These are phyloP conservation scores for Protodeltote pygarga DNA, from an alignment of 2,888 invertebrate genomes.

Conservation along the genomic window DNA sequence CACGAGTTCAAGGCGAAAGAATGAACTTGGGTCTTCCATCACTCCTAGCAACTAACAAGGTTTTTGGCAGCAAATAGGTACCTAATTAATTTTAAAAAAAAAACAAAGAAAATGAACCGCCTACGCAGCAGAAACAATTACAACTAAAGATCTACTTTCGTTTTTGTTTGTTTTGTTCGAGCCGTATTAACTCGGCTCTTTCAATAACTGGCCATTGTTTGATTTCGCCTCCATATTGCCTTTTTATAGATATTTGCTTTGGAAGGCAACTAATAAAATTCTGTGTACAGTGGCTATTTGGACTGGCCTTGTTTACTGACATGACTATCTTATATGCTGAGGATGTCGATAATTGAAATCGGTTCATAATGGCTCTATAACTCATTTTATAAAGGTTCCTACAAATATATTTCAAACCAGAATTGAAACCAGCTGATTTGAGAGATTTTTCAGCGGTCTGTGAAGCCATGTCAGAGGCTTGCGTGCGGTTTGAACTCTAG, in stretches of 20 bases:
- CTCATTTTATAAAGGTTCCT: background rate
- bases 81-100: no score
- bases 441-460: no score
- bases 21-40: no score
- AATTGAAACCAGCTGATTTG: no score
- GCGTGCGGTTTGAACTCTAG: no score
- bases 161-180: slow-evolving; percentile 30
- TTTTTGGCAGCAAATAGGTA: no score
- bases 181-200: slow-evolving; percentile 42
- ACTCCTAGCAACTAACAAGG: no score
- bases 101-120: slow-evolving; percentile 10
- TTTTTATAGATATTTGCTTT: slow-evolving; percentile 43
- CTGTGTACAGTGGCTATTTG: slow-evolving; percentile 10
- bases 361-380: background rate
- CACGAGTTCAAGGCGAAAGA: no score
- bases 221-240: slow-evolving; percentile 35
- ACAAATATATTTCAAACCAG: no score
- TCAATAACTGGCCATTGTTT: slow-evolving; percentile 53
- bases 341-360: no score
- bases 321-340: no score
- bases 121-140: slow-evolving; percentile 15
- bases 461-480: no score
- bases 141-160: slow-evolving; percentile 9
- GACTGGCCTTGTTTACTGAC: slow-evolving; percentile 1
- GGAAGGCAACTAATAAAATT: slow-evolving; percentile 36